A percentile compares a stretch with the other conserved stretches of the same genome.
These are phyloP conservation scores for Heliocidaris tuberculata DNA, from an alignment of 35 echinoderm and acorn worm genomes.

Conservation along the genomic window DNA sequence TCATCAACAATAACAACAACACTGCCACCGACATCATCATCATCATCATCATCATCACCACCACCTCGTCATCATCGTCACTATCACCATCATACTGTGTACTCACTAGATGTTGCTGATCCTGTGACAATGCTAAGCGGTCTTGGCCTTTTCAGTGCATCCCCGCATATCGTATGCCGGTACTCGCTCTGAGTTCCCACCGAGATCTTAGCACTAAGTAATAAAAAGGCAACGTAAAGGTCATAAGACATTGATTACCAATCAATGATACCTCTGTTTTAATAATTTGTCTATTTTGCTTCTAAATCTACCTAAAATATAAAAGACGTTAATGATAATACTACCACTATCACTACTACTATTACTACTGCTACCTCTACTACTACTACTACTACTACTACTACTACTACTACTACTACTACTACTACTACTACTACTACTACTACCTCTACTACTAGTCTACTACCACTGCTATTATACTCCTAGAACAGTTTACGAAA, in stretches of 20 bases:
- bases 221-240: not conserved
- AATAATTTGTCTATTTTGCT: not conserved
- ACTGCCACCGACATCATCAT: not conserved
- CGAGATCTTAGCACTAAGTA: constrained; percentile 13
- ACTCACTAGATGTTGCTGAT: not conserved
- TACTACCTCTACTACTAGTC: not conserved
- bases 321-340: not conserved
- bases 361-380: constrained; percentile 20
- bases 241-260: no score
- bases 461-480: not conserved
- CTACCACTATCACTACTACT: constrained; percentile 6
- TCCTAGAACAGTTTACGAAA: not conserved
- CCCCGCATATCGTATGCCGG: constrained; percentile 34
- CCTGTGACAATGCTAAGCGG: constrained; percentile 36
- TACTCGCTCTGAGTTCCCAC: constrained; percentile 39
- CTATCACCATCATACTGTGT: not conserved
- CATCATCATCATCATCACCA: not conserved
- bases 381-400: constrained; percentile 31
- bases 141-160: constrained; percentile 16
- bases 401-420: constrained; percentile 39
- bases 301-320: not conserved
- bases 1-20: not conserved
- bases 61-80: no score
- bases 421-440: constrained; percentile 26
- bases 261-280: not conserved